phyloP scores from a whole-genome alignment of 2,797 vertebrate species.

The Chanos chanos region DNA sequence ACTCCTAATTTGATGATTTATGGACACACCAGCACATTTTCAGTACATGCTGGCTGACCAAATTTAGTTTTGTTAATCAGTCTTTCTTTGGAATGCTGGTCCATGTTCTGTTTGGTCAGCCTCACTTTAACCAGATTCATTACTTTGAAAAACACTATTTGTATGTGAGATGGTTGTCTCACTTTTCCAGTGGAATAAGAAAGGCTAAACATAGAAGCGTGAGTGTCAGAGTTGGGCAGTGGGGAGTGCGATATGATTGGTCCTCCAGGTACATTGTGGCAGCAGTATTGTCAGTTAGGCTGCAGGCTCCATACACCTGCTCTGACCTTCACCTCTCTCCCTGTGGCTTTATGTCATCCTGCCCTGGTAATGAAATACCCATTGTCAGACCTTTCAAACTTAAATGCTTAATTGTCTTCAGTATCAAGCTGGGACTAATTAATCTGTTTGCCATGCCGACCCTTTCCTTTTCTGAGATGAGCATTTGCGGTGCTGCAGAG shows the following conservation, averaged over 20 bases:
- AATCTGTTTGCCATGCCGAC: conserved; percentile 19
- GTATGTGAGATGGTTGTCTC: too few species aligned
- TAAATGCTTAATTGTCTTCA: conserved; percentile 38
- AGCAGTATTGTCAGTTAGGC: conserved; percentile 17
- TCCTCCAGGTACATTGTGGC: background rate
- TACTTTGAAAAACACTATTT: too few species aligned
- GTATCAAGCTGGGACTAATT: conserved; percentile 41
- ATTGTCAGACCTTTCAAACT: conserved; percentile 23
- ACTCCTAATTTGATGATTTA: too few species aligned
- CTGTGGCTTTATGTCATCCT: conserved; percentile 23
- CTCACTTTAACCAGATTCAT: too few species aligned
- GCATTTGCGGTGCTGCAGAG: background rate
- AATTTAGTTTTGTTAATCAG: too few species aligned
- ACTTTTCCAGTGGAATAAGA: too few species aligned
- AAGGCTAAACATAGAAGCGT: too few species aligned
- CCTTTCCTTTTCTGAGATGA: conserved; percentile 13
- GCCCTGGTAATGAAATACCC: conserved; percentile 34
- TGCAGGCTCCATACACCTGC: background rate
- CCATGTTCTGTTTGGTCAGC: too few species aligned
- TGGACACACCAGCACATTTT: too few species aligned
- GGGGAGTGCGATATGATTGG: background rate
- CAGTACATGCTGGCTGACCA: too few species aligned
- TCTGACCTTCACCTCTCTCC: conserved; percentile 37
- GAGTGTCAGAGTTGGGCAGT: background rate
- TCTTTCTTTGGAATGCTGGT: too few species aligned